Percentiles rank a stretch among this genome's conserved stretches.
Evolutionary conservation across 2,797 vertebrate species (phyloP).

Genomic region (Orientallactaga sibirica): DNA sequence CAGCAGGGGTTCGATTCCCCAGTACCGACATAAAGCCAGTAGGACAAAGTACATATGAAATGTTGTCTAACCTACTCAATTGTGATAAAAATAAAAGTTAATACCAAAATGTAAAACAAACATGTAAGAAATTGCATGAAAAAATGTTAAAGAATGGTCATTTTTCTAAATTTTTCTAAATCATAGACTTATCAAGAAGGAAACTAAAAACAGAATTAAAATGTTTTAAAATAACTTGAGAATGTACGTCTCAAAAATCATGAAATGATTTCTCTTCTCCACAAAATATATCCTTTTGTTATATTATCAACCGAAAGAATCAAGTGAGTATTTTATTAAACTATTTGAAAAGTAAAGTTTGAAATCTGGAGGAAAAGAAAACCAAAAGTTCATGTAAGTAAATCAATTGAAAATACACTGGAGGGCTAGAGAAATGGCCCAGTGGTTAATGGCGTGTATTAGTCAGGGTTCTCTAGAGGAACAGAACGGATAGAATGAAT

Average conservation of each 20-base stretch:
- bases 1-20: too few relatives aligned
- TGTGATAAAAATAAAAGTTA: conserved; percentile 62
- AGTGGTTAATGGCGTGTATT: too few relatives aligned
- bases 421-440: too few relatives aligned
- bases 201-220: conserved; percentile 23
- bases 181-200: background rate
- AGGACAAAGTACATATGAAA: conserved; percentile 39
- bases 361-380: conserved; percentile 23
- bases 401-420: conserved; percentile 27
- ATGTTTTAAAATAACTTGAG: background rate
- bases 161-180: background rate
- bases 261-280: background rate
- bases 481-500: too few relatives aligned
- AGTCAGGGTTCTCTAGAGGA: too few relatives aligned
- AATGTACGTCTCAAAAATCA: background rate
- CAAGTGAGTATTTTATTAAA: conserved; percentile 21
- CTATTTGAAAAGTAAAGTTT: background rate
- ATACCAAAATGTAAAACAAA: background rate
- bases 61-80: background rate
- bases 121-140: background rate
- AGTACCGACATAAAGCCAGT: too few relatives aligned
- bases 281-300: conserved; percentile 24
- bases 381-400: conserved; percentile 1
- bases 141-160: background rate
- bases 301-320: conserved; percentile 10